A percentile compares a stretch with the other conserved stretches of the same genome.
phyloP scores from a whole-genome alignment of 1,140 invertebrate genomes.

The Drosophila mayri region DNA sequence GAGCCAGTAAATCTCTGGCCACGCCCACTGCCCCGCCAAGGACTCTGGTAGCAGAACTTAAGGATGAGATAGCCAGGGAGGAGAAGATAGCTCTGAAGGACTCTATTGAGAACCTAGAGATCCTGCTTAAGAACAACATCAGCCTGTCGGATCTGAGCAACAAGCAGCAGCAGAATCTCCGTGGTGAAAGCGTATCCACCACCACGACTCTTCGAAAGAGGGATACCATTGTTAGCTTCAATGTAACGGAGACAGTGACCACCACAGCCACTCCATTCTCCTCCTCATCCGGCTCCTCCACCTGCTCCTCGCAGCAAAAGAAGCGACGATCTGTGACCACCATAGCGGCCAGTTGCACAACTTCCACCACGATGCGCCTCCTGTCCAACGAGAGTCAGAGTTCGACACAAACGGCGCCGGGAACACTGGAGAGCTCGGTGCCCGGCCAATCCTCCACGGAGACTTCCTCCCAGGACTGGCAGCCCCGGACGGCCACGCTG shows the following conservation, averaged over 20 bases:
- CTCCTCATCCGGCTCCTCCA: slow-evolving; percentile 22
- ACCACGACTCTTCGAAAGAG: slow-evolving; percentile 55
- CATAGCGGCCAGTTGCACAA: slow-evolving; percentile 41
- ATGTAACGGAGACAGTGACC: slow-evolving; percentile 68
- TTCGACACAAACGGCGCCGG: slow-evolving; percentile 68
- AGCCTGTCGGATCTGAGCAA: slow-evolving; percentile 82
- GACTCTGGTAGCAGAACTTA: slow-evolving; percentile 67
- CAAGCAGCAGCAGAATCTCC: slow-evolving; percentile 80
- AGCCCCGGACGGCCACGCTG: slow-evolving; percentile 45
- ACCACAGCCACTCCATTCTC: slow-evolving; percentile 46
- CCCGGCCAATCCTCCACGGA: slow-evolving; percentile 35
- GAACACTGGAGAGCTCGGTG: slow-evolving; percentile 52
- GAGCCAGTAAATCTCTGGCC: slow-evolving; percentile 24
- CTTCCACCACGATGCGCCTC: slow-evolving; percentile 58
- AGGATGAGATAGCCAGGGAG: slow-evolving; percentile 68
- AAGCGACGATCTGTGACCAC: slow-evolving; percentile 33
- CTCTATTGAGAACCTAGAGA: slow-evolving; percentile 84
- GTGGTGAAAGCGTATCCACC: slow-evolving; percentile 47
- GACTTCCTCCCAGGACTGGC: slow-evolving; percentile 57
- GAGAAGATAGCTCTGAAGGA: slow-evolving; percentile 74
- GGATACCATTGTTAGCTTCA: slow-evolving; percentile 71
- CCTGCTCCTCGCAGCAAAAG: slow-evolving; percentile 18
- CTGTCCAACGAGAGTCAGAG: slow-evolving; percentile 71
- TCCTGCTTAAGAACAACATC: slow-evolving; percentile 83
- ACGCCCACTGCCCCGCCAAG: slow-evolving; percentile 58